A percentile compares a stretch with the other conserved stretches of the same genome.
Conservation (phyloP, 2,113 vertebrate genomes). For the Leptobrachium ailaonicum region DNA sequence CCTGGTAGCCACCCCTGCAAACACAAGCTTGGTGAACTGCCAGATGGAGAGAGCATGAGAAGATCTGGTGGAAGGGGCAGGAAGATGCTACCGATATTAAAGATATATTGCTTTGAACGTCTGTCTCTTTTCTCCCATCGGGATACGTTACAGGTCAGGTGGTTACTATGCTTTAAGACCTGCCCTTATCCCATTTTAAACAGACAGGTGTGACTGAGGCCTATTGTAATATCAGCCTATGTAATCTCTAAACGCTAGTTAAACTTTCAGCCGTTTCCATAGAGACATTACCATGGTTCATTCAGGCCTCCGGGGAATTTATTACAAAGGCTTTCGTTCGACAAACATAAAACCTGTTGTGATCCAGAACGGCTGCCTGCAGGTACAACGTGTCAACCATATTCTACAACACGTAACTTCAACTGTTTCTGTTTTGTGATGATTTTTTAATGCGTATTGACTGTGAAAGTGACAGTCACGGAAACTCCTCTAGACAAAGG, state of each 20-base stretch:
- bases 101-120: no score
- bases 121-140: no score
- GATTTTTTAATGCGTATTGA: neutral
- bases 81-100: no score
- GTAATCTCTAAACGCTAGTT: slow-evolving; percentile 32
- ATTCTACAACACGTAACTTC: slow-evolving; percentile 12
- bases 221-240: slow-evolving; percentile 11
- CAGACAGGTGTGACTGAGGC: slow-evolving; percentile 19
- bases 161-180: no score
- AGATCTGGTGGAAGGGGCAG: no score
- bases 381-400: neutral
- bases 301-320: slow-evolving; percentile 28
- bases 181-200: no score
- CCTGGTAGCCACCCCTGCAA: no score
- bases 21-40: no score
- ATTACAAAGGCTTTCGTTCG: slow-evolving; percentile 24
- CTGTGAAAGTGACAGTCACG: neutral
- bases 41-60: no score
- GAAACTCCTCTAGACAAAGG: neutral
- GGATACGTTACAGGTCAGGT: no score
- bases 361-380: slow-evolving; percentile 14
- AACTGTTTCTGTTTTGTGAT: neutral
- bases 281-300: slow-evolving; percentile 30
- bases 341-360: slow-evolving; percentile 27
- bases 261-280: slow-evolving; percentile 44